These are phyloP conservation scores for Eulemur rubriventer DNA, from an alignment of 2,797 vertebrate species.

Conservation along the genomic window DNA sequence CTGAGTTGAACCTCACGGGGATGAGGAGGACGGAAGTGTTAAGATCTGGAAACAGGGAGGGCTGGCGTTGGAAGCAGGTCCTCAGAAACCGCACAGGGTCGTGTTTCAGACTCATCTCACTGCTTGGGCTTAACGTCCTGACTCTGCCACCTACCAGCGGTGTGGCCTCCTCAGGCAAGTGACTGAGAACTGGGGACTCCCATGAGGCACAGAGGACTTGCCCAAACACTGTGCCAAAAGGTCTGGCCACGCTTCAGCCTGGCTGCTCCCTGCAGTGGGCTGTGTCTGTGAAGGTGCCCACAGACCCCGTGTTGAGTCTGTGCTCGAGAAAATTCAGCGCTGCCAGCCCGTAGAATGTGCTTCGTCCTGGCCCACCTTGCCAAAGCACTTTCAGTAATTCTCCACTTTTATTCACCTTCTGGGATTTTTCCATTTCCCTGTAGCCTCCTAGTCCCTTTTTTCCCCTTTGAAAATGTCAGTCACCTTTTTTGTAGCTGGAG, in stretches of 20 bases:
- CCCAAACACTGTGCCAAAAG: background rate
- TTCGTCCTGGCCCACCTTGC: background rate
- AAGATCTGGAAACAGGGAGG: background rate
- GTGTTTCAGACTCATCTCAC: background rate
- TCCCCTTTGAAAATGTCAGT: background rate
- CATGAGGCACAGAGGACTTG: background rate
- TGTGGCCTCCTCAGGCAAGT: background rate
- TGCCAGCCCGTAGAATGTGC: background rate
- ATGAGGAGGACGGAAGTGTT: background rate
- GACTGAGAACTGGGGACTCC: background rate
- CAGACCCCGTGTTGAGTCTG: background rate
- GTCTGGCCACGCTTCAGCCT: background rate
- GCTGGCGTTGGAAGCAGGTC: background rate
- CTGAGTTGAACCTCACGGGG: background rate
- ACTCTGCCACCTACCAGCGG: background rate
- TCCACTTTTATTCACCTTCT: background rate
- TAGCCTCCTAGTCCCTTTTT: background rate
- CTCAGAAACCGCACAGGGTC: rapidly evolving
- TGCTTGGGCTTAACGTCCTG: background rate
- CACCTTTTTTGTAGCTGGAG: background rate
- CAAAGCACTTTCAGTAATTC: background rate
- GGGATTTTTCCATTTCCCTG: background rate
- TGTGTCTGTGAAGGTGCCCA: background rate
- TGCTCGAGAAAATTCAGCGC: background rate
- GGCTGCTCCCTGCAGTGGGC: background rate